These are phyloP conservation scores for Nysson spinosus DNA, from an alignment of 2,888 invertebrate genomes.

Conservation along the genomic window DNA sequence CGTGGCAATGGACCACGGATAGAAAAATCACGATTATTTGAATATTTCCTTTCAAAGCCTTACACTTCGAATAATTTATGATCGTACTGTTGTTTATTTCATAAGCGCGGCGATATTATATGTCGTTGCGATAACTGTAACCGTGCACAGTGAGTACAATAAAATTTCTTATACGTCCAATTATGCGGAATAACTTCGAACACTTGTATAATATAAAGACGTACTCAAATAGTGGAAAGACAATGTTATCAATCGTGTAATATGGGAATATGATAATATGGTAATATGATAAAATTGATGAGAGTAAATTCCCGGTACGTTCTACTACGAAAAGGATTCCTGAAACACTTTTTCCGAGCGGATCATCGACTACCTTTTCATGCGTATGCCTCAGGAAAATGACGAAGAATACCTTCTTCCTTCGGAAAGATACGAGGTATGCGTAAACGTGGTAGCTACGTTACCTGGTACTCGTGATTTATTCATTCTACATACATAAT, in stretches of 20 bases:
- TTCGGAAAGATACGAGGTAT: slow-evolving; percentile 40
- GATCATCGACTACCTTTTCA: slow-evolving; percentile 34
- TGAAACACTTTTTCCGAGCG: slow-evolving; percentile 19
- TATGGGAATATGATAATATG: no score
- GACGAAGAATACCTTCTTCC: slow-evolving; percentile 38
- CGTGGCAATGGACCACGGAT: neutral
- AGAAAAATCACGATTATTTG: neutral
- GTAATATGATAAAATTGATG: no score
- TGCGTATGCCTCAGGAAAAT: slow-evolving; percentile 39
- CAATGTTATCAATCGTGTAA: no score
- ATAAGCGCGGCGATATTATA: no score
- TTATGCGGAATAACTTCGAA: no score
- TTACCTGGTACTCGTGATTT: slow-evolving; percentile 63
- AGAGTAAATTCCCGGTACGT: slow-evolving; percentile 27
- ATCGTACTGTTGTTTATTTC: neutral
- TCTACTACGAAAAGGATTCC: slow-evolving; percentile 32
- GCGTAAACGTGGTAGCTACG: slow-evolving; percentile 53
- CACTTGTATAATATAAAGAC: no score
- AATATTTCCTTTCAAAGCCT: neutral
- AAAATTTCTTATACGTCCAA: no score
- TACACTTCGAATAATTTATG: neutral
- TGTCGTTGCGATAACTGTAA: no score
- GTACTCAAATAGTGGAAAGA: no score
- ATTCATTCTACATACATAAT: slow-evolving; percentile 65
- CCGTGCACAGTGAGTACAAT: no score